Evolutionary conservation across 92 coral and sea anemone genomes (phyloP).

Genomic region (Porites evermanni): DNA sequence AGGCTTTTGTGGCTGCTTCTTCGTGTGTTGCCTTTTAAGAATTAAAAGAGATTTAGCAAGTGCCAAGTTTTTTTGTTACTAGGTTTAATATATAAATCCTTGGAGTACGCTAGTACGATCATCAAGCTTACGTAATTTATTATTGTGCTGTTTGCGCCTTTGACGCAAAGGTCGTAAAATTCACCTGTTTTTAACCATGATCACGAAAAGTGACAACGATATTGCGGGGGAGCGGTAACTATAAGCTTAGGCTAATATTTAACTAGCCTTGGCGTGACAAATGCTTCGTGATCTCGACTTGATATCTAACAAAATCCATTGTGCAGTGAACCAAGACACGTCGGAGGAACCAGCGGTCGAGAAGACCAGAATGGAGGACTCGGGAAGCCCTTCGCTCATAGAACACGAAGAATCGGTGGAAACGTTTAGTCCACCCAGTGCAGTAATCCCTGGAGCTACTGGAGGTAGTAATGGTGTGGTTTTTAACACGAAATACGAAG

Average conservation of each 20-base stretch:
- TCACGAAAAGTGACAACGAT: background rate
- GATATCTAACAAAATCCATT: constrained; percentile 18
- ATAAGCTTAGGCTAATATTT: constrained; percentile 9
- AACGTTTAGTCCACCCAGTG: background rate
- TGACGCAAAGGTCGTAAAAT: background rate
- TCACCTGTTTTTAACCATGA: background rate
- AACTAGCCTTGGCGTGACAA: constrained; percentile 20
- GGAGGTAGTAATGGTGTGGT: constrained; percentile 12
- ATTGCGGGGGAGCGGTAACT: background rate
- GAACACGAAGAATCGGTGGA: constrained; percentile 27
- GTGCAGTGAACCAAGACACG: constrained; percentile 10
- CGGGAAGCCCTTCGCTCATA: constrained; percentile 45
- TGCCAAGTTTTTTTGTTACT: no score
- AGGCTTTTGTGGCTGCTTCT: background rate
- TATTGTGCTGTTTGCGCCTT: background rate
- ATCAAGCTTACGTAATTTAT: background rate
- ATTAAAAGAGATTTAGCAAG: no score
- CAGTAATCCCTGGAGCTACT: constrained; percentile 12
- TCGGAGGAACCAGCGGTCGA: background rate
- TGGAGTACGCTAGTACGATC: background rate
- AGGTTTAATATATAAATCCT: background rate
- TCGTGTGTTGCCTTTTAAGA: background rate
- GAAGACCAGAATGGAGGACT: constrained; percentile 24
- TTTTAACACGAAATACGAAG: constrained; percentile 46
- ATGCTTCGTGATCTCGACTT: background rate